Evolutionary conservation across 1,140 invertebrate species (phyloP).

Genomic region (Eciton burchellii): DNA sequence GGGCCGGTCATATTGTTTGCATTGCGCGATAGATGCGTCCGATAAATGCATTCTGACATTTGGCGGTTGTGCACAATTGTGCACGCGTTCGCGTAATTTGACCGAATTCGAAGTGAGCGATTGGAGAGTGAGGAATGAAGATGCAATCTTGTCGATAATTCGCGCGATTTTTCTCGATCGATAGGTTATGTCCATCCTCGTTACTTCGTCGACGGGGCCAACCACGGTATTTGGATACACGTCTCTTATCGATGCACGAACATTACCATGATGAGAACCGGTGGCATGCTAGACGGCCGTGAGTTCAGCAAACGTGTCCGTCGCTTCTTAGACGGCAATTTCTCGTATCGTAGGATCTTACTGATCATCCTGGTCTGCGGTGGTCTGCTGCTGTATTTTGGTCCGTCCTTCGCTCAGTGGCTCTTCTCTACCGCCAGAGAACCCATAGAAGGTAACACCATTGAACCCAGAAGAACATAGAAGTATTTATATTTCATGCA

Average conservation of each 20-base stretch:
- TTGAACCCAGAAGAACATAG: not conserved
- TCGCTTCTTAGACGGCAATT: slow-evolving; percentile 87
- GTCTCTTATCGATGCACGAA: not conserved
- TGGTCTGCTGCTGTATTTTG: slow-evolving; percentile 88
- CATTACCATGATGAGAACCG: slow-evolving; percentile 66
- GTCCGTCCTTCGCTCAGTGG: slow-evolving; percentile 88
- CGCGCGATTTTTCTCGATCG: not conserved
- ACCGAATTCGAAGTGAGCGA: not conserved
- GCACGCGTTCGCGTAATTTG: not conserved
- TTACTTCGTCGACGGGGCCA: not conserved
- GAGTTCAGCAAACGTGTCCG: slow-evolving; percentile 87
- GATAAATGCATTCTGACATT: not conserved
- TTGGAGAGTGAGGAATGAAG: not conserved
- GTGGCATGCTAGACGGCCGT: slow-evolving; percentile 82
- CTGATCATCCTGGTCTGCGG: slow-evolving; percentile 87
- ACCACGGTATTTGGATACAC: not conserved
- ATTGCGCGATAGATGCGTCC: not conserved
- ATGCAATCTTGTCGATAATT: not conserved
- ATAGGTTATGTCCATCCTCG: slow-evolving; percentile 34
- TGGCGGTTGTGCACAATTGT: not conserved
- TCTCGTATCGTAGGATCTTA: slow-evolving; percentile 89
- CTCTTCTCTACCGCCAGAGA: slow-evolving; percentile 85
- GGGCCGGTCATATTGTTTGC: slow-evolving; percentile 3
- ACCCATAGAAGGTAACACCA: slow-evolving; percentile 79
- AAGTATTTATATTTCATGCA: too few relatives aligned